Evolutionary conservation across 2,113 vertebrate species (phyloP).

Genomic region (Entomyzon cyanotis): DNA sequence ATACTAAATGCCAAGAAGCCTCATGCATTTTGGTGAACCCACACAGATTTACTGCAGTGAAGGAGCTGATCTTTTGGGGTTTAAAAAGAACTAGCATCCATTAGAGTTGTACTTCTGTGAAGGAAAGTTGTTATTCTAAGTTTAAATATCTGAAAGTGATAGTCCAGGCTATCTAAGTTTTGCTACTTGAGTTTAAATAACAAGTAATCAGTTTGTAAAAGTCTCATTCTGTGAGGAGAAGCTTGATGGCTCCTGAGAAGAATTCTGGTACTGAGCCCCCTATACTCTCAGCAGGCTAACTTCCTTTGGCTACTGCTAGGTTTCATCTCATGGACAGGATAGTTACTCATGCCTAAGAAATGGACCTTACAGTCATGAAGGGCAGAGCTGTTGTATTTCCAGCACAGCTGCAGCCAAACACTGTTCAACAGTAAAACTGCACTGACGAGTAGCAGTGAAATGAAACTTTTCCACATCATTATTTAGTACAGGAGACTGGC

Average conservation of each 20-base stretch:
- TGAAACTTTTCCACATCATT: background rate
- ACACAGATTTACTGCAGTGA: background rate
- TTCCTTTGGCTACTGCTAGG: background rate
- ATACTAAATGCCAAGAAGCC: background rate
- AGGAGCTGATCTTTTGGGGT: background rate
- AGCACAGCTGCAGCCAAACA: background rate
- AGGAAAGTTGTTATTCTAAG: background rate
- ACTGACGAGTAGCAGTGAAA: background rate
- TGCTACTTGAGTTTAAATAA: background rate
- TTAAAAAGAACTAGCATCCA: background rate
- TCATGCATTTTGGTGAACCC: background rate
- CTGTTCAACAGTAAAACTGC: background rate
- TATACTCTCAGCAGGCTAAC: background rate
- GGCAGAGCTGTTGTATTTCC: background rate
- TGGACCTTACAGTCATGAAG: background rate
- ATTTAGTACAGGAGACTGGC: background rate
- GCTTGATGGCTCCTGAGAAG: background rate
- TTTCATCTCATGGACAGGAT: background rate
- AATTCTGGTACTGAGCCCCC: background rate
- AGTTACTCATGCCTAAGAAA: background rate
- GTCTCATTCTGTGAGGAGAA: background rate
- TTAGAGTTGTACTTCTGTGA: background rate
- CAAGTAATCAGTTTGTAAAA: background rate
- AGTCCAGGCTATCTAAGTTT: background rate
- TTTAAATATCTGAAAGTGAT: background rate